A percentile compares a stretch with the other conserved stretches of the same genome.
Evolutionary conservation across 2,113 vertebrate genomes (phyloP).

Genomic region (Todiramphus saurophagus): DNA sequence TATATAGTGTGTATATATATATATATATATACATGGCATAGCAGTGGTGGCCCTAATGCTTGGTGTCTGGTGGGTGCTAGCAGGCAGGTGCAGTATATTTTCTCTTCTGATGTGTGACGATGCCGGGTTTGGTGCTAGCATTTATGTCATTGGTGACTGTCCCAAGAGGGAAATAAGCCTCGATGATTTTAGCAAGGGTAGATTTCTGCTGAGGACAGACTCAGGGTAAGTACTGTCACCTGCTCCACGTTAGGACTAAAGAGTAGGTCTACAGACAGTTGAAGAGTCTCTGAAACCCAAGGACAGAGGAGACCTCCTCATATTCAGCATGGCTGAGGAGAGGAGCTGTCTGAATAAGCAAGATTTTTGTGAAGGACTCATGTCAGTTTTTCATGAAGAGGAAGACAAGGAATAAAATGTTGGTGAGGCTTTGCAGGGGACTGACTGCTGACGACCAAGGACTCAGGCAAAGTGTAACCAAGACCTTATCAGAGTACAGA

Average conservation of each 20-base stretch:
- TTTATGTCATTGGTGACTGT: neutral
- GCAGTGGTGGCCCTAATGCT: neutral
- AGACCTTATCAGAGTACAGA: neutral
- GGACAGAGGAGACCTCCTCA: neutral
- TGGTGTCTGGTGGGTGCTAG: neutral
- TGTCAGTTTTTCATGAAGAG: neutral
- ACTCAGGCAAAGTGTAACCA: fast-evolving
- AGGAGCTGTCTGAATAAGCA: neutral
- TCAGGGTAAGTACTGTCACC: neutral
- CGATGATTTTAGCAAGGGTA: neutral
- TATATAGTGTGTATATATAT: too few relatives aligned
- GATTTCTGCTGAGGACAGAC: neutral
- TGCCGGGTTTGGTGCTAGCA: neutral
- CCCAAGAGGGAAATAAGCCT: neutral
- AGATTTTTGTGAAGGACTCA: neutral
- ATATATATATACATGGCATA: neutral
- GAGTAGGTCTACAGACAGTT: neutral
- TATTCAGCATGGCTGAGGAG: neutral
- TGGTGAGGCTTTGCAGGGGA: neutral
- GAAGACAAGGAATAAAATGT: neutral
- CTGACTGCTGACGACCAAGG: neutral
- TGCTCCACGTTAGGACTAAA: neutral
- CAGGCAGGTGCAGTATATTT: neutral
- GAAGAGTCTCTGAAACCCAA: neutral
- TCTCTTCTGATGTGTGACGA: neutral